phyloP scores from a whole-genome alignment of 2,888 invertebrate genomes.

The Carterocephalus palaemon region DNA sequence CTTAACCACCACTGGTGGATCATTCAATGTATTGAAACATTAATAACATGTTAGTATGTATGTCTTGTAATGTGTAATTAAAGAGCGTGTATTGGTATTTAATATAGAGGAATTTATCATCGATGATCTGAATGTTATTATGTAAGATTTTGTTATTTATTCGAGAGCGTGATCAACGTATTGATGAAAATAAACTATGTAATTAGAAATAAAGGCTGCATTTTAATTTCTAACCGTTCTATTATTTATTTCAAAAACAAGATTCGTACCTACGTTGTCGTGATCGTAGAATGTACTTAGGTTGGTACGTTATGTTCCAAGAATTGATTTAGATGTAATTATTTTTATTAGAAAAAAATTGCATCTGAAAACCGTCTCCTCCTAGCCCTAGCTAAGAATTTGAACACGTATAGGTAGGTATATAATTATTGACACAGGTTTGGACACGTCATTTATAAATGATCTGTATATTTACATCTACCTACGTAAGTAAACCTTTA shows the following conservation, averaged over 20 bases:
- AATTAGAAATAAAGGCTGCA: slow-evolving; percentile 13
- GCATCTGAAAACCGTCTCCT: too few species aligned
- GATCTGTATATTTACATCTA: too few species aligned
- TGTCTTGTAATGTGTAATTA: slow-evolving; percentile 31
- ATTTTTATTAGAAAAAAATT: too few species aligned
- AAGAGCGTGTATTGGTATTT: slow-evolving; percentile 27
- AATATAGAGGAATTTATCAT: slow-evolving; percentile 32
- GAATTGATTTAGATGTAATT: too few species aligned
- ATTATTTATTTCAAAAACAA: neutral
- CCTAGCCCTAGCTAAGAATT: too few species aligned
- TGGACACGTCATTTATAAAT: too few species aligned
- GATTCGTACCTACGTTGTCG: too few species aligned
- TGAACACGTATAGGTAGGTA: too few species aligned
- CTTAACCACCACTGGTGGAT: slow-evolving; percentile 31
- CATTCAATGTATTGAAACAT: slow-evolving; percentile 19
- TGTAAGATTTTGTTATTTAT: slow-evolving; percentile 47
- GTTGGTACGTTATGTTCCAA: too few species aligned
- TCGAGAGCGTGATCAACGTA: slow-evolving; percentile 37
- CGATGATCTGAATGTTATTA: slow-evolving; percentile 47
- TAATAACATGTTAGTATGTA: slow-evolving; percentile 25
- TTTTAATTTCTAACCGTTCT: slow-evolving; percentile 14
- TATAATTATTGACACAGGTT: too few species aligned
- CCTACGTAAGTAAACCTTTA: too few species aligned
- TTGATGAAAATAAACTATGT: slow-evolving; percentile 32
- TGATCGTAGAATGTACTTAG: too few species aligned